Percentiles rank a stretch among this genome's conserved stretches.
These are phyloP conservation scores for Procambarus clarkii DNA, from an alignment of 1,140 invertebrate genomes.

Conservation along the genomic window DNA sequence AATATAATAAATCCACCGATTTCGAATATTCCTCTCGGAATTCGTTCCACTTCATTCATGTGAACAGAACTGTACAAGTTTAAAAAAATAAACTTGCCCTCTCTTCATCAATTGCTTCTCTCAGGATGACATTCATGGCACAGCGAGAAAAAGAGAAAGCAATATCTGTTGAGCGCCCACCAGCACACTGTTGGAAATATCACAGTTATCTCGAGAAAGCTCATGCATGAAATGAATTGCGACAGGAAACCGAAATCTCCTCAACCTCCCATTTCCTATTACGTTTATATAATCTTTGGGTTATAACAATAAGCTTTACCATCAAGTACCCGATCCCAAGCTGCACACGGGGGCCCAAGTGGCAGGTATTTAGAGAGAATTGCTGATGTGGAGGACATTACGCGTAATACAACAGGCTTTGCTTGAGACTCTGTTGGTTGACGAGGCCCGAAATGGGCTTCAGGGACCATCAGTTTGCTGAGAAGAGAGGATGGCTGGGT, in stretches of 20 bases:
- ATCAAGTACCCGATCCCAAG: background rate
- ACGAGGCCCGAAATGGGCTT: background rate
- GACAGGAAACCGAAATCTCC: background rate
- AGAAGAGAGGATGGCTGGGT: background rate
- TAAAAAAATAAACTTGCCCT: too few species aligned
- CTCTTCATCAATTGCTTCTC: background rate
- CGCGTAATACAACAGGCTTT: background rate
- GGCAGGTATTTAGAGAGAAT: slow-evolving; percentile 1
- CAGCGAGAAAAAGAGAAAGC: too few species aligned
- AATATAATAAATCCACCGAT: too few species aligned
- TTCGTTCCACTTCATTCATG: too few species aligned
- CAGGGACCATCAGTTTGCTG: background rate
- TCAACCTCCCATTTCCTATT: background rate
- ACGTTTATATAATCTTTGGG: background rate
- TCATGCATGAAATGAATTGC: background rate
- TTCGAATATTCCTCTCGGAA: too few species aligned
- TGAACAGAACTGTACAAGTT: too few species aligned
- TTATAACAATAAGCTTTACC: background rate
- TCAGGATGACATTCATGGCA: background rate
- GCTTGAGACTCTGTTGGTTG: background rate
- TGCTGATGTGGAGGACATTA: background rate
- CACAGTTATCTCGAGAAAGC: background rate
- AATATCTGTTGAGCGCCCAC: too few species aligned
- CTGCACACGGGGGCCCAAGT: background rate
- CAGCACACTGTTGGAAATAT: background rate